Conservation (phyloP, 2,113 vertebrate genomes). For the Nycticryphes semicollaris region DNA sequence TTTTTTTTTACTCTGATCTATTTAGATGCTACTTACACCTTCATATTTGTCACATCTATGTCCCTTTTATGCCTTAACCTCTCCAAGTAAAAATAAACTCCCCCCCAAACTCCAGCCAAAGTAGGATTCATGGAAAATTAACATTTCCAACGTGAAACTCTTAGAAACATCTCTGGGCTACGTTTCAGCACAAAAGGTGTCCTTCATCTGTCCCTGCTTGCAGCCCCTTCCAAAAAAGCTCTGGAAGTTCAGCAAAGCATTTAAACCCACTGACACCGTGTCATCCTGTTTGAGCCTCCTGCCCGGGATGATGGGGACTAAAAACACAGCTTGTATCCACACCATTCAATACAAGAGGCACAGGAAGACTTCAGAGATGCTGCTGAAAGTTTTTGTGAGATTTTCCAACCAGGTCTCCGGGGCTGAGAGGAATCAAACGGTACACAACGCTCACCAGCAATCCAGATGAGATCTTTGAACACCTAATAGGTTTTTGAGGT, state of each 20-base stretch:
- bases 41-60: neutral
- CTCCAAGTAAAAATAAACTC: neutral
- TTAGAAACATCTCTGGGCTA: neutral
- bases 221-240: neutral
- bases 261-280: neutral
- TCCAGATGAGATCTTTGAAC: neutral
- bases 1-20: neutral
- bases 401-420: neutral
- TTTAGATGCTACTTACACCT: neutral
- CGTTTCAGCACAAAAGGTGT: neutral
- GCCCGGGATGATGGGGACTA: neutral
- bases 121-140: neutral
- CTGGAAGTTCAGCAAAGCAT: neutral
- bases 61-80: neutral
- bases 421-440: neutral
- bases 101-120: neutral
- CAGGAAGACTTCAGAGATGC: neutral
- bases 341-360: fast-evolving
- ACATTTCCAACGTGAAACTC: neutral
- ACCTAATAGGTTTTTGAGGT: neutral
- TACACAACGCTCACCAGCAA: neutral
- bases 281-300: neutral
- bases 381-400: neutral
- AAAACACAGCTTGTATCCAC: neutral
- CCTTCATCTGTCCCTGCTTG: neutral